Percentiles rank a stretch among this genome's conserved stretches.
phyloP scores from a whole-genome alignment of 1,140 invertebrate species.

The Drosophila bocki region DNA sequence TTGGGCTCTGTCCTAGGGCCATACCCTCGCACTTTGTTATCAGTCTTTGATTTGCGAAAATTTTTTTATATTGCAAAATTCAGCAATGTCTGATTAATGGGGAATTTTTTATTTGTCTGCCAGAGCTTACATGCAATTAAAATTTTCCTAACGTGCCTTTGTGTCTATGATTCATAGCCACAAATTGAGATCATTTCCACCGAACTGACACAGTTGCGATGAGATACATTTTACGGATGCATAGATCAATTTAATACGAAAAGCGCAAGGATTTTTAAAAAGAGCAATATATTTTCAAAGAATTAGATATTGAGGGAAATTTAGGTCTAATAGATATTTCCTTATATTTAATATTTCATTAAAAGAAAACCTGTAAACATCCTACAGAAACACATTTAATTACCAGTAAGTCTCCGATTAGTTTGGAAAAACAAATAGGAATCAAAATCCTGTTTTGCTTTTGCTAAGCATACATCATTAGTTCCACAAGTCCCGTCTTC shows the following conservation, averaged over 20 bases:
- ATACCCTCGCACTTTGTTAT: neutral
- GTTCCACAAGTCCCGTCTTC: slow-evolving; percentile 22
- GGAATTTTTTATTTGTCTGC: neutral
- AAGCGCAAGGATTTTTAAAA: neutral
- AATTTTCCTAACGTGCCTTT: slow-evolving; percentile 3
- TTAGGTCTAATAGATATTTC: too few relatives aligned
- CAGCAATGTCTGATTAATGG: slow-evolving; percentile 3
- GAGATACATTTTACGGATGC: slow-evolving; percentile 5
- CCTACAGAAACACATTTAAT: neutral
- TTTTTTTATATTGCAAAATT: slow-evolving; percentile 5
- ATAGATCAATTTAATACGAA: neutral
- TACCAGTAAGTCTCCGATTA: neutral
- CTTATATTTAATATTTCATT: neutral
- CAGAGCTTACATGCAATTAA: neutral
- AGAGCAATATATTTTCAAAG: neutral
- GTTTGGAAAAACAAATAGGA: neutral
- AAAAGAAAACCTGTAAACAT: neutral
- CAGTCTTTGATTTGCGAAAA: neutral
- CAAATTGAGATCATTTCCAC: slow-evolving; percentile 32
- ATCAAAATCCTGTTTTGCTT: slow-evolving; percentile 8
- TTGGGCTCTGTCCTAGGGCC: neutral
- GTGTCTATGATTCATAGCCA: slow-evolving; percentile 14
- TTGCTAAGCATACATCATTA: slow-evolving; percentile 31
- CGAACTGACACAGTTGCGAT: slow-evolving; percentile 33
- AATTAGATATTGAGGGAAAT: neutral